A percentile compares a stretch with the other conserved stretches of the same genome.
Conservation (phyloP, 2,888 invertebrate species). For the Rhamphomyia laevipes region DNA sequence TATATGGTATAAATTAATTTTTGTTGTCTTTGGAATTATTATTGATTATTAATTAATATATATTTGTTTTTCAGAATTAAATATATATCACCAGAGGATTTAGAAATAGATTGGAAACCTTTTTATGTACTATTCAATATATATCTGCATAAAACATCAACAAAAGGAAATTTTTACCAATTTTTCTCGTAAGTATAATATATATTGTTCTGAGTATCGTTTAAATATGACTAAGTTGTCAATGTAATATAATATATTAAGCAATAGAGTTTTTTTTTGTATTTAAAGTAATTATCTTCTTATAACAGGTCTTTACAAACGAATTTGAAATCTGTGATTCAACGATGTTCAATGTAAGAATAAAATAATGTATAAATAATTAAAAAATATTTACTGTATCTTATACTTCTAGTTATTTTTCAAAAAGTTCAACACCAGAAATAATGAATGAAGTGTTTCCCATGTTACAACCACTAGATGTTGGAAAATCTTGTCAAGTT, state of each 20-base stretch:
- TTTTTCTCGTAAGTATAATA: slow-evolving; percentile 13
- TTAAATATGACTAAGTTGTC: no score
- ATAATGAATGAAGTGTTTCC: slow-evolving; percentile 76
- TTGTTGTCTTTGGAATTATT: no score
- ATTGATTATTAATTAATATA: no score
- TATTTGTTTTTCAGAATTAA: not conserved
- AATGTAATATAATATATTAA: no score
- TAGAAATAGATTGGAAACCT: slow-evolving; percentile 76
- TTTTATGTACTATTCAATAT: slow-evolving; percentile 43
- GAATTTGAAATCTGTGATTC: slow-evolving; percentile 13
- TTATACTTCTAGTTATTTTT: slow-evolving; percentile 51
- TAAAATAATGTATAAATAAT: not conserved
- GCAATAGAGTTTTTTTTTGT: not conserved
- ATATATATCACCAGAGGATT: slow-evolving; percentile 57
- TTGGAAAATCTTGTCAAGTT: slow-evolving; percentile 39
- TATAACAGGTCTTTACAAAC: slow-evolving; percentile 14
- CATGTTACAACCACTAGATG: slow-evolving; percentile 60
- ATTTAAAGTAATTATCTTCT: slow-evolving; percentile 2
- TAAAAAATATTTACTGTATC: not conserved
- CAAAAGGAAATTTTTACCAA: slow-evolving; percentile 17
- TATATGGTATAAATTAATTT: no score
- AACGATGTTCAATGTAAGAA: slow-evolving; percentile 15
- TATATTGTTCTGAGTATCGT: not conserved
- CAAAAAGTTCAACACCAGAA: slow-evolving; percentile 65
- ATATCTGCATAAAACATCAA: slow-evolving; percentile 15